A percentile compares a stretch with the other conserved stretches of the same genome.
Evolutionary conservation across 1,140 invertebrate genomes (phyloP).

Genomic region (Pogonognathellus flavescens): DNA sequence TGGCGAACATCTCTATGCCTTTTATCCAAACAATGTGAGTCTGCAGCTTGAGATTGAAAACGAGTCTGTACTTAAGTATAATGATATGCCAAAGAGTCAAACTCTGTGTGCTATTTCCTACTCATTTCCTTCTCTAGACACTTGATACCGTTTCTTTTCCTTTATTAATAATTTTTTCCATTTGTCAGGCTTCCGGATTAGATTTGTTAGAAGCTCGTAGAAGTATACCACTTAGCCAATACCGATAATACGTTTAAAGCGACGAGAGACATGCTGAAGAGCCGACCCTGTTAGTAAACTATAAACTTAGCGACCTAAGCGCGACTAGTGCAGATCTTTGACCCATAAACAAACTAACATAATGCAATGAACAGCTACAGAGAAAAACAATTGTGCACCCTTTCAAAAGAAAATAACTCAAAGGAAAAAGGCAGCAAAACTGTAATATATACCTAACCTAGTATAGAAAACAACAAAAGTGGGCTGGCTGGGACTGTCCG

Average conservation of each 20-base stretch:
- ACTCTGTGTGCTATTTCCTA: neutral
- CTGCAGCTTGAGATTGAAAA: no score
- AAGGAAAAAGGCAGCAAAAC: neutral
- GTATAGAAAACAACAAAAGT: constrained; percentile 17
- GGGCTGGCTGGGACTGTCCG: neutral
- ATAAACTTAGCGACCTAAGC: neutral
- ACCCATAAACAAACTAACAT: constrained; percentile 25
- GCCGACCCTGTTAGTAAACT: neutral
- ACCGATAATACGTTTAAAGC: neutral
- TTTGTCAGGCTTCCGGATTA: neutral
- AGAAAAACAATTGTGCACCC: neutral
- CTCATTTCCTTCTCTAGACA: neutral
- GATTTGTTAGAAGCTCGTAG: neutral
- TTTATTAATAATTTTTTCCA: no score
- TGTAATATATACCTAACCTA: neutral
- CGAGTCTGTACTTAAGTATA: neutral
- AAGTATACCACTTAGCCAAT: neutral
- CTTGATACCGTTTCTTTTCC: neutral
- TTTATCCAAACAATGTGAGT: neutral
- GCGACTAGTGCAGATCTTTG: constrained; percentile 11
- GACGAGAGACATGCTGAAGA: neutral
- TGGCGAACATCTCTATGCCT: no score
- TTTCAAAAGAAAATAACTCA: constrained; percentile 25
- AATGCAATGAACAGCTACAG: constrained; percentile 40
- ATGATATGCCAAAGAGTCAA: neutral